Evolutionary conservation across 2,113 vertebrate species (phyloP).

Genomic region (Oreochromis tanganicae): DNA sequence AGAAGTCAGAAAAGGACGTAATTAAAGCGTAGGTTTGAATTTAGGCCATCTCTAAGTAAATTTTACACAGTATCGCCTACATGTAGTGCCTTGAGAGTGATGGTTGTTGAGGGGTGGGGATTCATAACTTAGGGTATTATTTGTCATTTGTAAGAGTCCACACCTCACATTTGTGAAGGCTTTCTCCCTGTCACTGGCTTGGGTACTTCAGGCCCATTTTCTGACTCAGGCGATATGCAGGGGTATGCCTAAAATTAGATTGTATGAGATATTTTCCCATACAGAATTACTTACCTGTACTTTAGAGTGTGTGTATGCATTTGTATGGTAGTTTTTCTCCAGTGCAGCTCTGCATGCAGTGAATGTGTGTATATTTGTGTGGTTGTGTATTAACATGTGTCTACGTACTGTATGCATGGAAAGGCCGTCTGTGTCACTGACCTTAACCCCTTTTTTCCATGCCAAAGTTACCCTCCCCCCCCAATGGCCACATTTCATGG

Average conservation of each 20-base stretch:
- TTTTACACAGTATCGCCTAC: conserved; percentile 58
- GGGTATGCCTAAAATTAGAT: conserved; percentile 55
- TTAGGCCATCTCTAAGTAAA: conserved; percentile 36
- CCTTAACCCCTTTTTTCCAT: conserved; percentile 44
- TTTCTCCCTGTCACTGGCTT: conserved; percentile 52
- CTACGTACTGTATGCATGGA: conserved; percentile 60
- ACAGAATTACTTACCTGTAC: conserved; percentile 40
- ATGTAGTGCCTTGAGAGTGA: conserved; percentile 68
- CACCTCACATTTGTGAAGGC: conserved; percentile 29
- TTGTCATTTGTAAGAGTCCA: conserved; percentile 37
- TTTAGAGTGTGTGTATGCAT: conserved; percentile 23
- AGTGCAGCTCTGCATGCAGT: conserved; percentile 62
- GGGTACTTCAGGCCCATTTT: conserved; percentile 49
- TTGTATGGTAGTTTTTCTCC: conserved; percentile 52
- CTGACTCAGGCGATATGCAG: conserved; percentile 64
- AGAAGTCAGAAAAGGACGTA: not conserved
- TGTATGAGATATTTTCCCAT: conserved; percentile 52
- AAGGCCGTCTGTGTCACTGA: conserved; percentile 48
- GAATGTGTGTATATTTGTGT: conserved; percentile 55
- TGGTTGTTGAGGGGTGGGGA: conserved; percentile 27
- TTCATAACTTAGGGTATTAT: conserved; percentile 36
- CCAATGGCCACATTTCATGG: conserved; percentile 38
- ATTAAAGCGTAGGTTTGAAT: conserved; percentile 20
- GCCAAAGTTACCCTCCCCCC: conserved; percentile 57
- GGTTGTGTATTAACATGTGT: conserved; percentile 56